Base-by-base conservation (phyloP, 2,888 invertebrate genomes). In the Willowsia nigromaculata region DNA sequence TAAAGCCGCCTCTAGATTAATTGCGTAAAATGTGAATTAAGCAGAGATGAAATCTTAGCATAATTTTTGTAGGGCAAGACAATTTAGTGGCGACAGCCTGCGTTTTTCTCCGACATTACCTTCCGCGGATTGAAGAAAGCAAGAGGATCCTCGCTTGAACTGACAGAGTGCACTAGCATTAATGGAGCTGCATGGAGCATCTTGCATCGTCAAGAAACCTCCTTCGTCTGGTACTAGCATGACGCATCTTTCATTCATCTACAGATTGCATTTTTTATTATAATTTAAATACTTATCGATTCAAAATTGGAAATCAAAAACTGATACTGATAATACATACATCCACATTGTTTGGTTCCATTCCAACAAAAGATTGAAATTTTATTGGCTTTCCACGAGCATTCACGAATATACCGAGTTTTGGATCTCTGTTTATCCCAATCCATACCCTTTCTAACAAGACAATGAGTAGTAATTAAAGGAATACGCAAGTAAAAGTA, bases 111-210 rank as follows among this genome's bases (percentile, higher is more conserved):
- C 11, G 1, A n/a, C 7, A 76, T 80, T 59, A 87, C 87, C 87
- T 56, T 87, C 87, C 6, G 81, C 30, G 27, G 81, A 87, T 47
- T 81, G 68, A 25, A 40, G 43, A 50, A 30, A 87, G 59, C 87
- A 87, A 43, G 50, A n/a, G 22, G 81, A 40, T 18, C 53, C 81
- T 15, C 11, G 7, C 25, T 59, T 65, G 22, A 37, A 87, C 74
- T 87, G 81, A 59, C 87, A 87, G 71, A 87, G 87, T 13, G 43
- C 74, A 18, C 56, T 81, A 1, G 59, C 87, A n/a, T 62, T 40
- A 11, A n/a, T 30, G 9, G 65, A 40, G 13, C 43, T 9, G 40
- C 87, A 87, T 22, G 18, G 27, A 15, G 37, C 74, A 82, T 87
- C 87, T 43, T 71, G 56, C 87, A 87, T 87, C 5, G 30, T n/a